Base-by-base conservation (phyloP, 2,113 vertebrate genomes). In the Xenopus laevis region DNA sequence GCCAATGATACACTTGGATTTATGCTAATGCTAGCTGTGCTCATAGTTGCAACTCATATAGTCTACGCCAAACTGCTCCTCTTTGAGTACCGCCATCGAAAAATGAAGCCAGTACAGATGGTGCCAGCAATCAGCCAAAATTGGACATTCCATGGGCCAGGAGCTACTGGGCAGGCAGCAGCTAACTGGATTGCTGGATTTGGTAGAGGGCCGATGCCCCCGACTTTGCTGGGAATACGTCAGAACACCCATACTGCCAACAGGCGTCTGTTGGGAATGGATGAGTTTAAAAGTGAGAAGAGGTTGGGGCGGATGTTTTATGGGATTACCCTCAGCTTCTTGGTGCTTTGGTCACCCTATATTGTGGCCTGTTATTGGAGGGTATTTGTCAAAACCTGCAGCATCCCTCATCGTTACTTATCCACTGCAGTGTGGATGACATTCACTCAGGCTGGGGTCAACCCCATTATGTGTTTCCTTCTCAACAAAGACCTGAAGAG, bases 131-230 rank as follows among this genome's bases (percentile, higher is more conserved):
- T 97, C 84, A 97, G 95, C 87, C 95, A 97, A 85, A 96, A 96
- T 89, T 96, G 95, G 95, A 96, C 95, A 87, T 97, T 97, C 85
- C 95, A 97, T 68, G 95, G 95, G 79, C 95, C 95, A 1, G 95
- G 95, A 61, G 95, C 95, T 83, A 97, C 94, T 0, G 95, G 95
- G 74, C 95, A 97, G 86, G 95, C 95, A 4, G 95, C 95, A 9
- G 95, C 95, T 79, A 97, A 97, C 84, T 97, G 95, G 95, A 96
- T 97, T 57, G 94, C 94, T 4, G 95, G 95, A 78, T 97, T 97
- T 72, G 95, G 95, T 74, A 91, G 95, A 1, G 95, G 95, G 23
- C 95, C 95, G 71, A 96, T 96, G 92, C 95, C 95, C 47, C 95
- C 95, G 50, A 97, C 95, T 79, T 89, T 96, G 82, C 78, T 96